These are phyloP conservation scores for Pygocentrus nattereri DNA, from an alignment of 2,797 vertebrate genomes.

Conservation along the genomic window DNA sequence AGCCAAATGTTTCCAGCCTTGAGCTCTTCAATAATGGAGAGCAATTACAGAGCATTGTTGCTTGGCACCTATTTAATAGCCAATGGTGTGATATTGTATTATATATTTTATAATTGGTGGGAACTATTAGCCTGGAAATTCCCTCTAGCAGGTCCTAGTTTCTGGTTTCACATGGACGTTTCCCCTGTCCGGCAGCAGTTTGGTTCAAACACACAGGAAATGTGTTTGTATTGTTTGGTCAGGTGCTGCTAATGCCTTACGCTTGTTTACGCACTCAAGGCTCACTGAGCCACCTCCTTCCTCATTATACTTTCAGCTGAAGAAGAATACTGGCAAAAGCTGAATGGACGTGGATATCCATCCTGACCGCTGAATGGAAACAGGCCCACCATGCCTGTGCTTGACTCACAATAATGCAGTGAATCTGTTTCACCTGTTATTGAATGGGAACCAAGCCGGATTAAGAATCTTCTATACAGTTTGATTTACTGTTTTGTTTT, in stretches of 20 bases:
- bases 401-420: conserved; percentile 10
- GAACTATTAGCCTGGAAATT: conserved; percentile 47
- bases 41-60: conserved; percentile 6
- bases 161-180: conserved; percentile 13
- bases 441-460: background rate
- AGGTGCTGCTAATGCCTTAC: conserved; percentile 45
- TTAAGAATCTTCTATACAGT: background rate
- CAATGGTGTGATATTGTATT: conserved; percentile 20
- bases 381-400: background rate
- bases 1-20: conserved; percentile 17
- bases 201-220: conserved; percentile 50
- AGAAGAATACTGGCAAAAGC: conserved; percentile 49
- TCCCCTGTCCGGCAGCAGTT: conserved; percentile 24
- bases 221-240: conserved; percentile 54
- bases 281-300: conserved; percentile 27
- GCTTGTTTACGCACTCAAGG: conserved; percentile 38
- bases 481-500: background rate
- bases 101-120: conserved; percentile 40
- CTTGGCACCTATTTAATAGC: conserved; percentile 14
- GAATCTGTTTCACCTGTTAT: background rate
- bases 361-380: conserved; percentile 15
- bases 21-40: conserved; percentile 14
- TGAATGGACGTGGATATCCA: conserved; percentile 27
- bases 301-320: conserved; percentile 27
- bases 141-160: conserved; percentile 12